These are phyloP conservation scores for Euphonia xanthogaster DNA, from an alignment of 2,797 vertebrate species.

Conservation along the genomic window DNA sequence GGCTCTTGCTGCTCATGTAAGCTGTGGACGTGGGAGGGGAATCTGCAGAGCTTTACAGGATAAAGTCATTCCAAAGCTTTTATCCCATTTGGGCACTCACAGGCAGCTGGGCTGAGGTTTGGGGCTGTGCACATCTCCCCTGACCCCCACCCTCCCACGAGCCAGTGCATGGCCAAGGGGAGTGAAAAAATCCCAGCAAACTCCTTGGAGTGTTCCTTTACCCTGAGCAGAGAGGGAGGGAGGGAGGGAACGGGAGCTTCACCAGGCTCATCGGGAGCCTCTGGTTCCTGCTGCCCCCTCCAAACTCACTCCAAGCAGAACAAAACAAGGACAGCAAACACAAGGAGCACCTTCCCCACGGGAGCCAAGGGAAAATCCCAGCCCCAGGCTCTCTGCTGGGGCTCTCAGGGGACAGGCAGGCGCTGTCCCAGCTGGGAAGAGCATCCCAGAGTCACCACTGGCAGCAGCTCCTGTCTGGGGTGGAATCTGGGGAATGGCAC, in stretches of 20 bases:
- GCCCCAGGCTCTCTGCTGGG: neutral
- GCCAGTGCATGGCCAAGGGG: neutral
- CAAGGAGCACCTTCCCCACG: accelerated
- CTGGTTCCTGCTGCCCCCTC: neutral
- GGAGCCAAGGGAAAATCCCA: neutral
- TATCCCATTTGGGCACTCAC: neutral
- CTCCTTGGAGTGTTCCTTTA: neutral
- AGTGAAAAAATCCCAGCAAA: neutral
- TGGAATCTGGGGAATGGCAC: neutral
- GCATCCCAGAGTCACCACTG: neutral
- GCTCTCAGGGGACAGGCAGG: neutral
- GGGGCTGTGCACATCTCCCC: neutral
- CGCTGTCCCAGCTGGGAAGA: neutral
- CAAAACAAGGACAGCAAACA: neutral
- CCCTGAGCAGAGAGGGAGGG: neutral
- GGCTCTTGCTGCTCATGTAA: neutral
- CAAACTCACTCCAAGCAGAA: neutral
- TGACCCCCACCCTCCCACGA: neutral
- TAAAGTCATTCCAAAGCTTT: neutral
- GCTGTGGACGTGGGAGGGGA: neutral
- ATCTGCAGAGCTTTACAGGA: neutral
- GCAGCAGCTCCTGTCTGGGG: neutral
- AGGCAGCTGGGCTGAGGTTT: neutral
- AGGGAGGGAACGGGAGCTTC: neutral
- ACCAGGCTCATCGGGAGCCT: neutral